Evolutionary conservation across 1,140 invertebrate species (phyloP).

Genomic region (Drosophila truncata): DNA sequence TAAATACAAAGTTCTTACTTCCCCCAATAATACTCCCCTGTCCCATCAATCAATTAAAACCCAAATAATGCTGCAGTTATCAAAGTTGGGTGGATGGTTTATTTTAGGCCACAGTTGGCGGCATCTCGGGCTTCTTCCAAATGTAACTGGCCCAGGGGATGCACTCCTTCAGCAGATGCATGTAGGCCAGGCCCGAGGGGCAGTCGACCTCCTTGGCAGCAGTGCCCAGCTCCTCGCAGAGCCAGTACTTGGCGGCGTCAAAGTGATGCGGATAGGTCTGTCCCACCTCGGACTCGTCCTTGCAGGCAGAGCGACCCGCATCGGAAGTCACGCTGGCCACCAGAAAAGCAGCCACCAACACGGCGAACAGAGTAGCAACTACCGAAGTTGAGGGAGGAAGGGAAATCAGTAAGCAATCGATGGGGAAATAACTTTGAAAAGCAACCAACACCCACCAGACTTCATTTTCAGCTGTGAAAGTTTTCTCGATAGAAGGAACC

Average conservation of each 20-base stretch:
- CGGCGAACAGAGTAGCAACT: slow-evolving; percentile 51
- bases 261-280: slow-evolving; percentile 75
- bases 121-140: slow-evolving; percentile 79
- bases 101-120: slow-evolving; percentile 74
- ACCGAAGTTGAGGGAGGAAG: slow-evolving; percentile 11
- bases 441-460: slow-evolving; percentile 54
- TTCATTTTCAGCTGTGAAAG: slow-evolving; percentile 65
- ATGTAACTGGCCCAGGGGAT: slow-evolving; percentile 80
- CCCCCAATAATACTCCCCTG: not conserved
- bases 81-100: slow-evolving; percentile 20
- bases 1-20: not conserved
- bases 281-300: slow-evolving; percentile 70
- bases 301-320: slow-evolving; percentile 75
- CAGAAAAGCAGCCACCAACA: slow-evolving; percentile 54
- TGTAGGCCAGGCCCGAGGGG: slow-evolving; percentile 71
- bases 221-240: slow-evolving; percentile 62
- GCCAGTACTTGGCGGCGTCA: slow-evolving; percentile 80
- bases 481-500: slow-evolving; percentile 48
- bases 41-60: slow-evolving; percentile 5
- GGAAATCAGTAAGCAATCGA: slow-evolving; percentile 11
- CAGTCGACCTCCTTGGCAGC: slow-evolving; percentile 73
- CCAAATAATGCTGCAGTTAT: slow-evolving; percentile 28
- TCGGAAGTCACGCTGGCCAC: slow-evolving; percentile 47
- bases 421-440: slow-evolving; percentile 20
- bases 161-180: slow-evolving; percentile 80